phyloP scores from a whole-genome alignment of 2,797 vertebrate genomes.

The Gephyroberyx darwinii region DNA sequence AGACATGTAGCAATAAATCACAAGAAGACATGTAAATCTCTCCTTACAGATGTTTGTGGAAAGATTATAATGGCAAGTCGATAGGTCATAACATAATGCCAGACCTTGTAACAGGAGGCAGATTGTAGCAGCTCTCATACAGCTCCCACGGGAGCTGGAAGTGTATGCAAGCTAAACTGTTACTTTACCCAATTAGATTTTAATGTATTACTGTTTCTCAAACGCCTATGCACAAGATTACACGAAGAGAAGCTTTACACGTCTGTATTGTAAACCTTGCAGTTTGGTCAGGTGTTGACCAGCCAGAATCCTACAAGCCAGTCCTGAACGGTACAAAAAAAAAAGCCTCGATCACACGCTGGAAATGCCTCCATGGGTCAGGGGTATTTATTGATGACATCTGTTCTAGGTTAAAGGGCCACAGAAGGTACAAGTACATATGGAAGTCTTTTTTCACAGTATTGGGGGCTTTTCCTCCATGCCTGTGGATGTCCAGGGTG shows the following conservation, averaged over 20 bases:
- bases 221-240: conserved; percentile 73
- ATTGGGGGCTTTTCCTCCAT: conserved; percentile 83
- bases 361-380: conserved; percentile 85
- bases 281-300: conserved; percentile 95
- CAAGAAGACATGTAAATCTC: conserved; percentile 74
- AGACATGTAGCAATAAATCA: conserved; percentile 71
- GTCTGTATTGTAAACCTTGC: conserved; percentile 76
- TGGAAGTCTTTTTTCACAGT: conserved; percentile 89
- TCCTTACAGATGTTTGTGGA: conserved; percentile 76
- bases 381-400: conserved; percentile 90
- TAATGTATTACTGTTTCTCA: conserved; percentile 87
- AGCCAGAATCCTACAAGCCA: conserved; percentile 65
- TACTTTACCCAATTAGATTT: conserved; percentile 87
- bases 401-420: conserved; percentile 90
- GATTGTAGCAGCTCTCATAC: conserved; percentile 84
- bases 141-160: conserved; percentile 82
- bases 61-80: conserved; percentile 78
- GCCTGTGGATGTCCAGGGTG: conserved; percentile 80
- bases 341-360: conserved; percentile 76
- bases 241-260: conserved; percentile 78
- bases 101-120: conserved; percentile 86
- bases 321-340: conserved; percentile 53
- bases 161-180: conserved; percentile 82
- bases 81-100: conserved; percentile 77
- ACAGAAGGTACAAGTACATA: conserved; percentile 85